Base-by-base conservation (phyloP, 2,113 vertebrate genomes). In the Phoxinus phoxinus region DNA sequence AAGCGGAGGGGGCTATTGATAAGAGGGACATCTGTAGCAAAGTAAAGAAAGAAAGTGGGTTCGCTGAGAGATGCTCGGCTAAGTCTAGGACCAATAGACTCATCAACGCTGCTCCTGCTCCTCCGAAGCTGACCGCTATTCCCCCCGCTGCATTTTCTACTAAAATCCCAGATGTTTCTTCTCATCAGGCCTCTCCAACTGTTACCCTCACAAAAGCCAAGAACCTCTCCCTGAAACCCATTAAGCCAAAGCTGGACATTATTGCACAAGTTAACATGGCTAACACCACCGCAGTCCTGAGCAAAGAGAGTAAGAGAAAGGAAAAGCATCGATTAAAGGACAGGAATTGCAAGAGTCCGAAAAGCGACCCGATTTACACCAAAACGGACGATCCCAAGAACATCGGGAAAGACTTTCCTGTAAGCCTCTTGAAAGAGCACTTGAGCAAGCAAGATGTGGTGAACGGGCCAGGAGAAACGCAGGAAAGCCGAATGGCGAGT, bases 401-500 rank as follows among this genome's bases (percentile, higher is more conserved):
- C 30, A 89, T 93, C 8, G 92, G 93, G 23, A 99, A 98, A 78
- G 98, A 99, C 58, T 92, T 98, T 84, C 73, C 96, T 0, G 97
- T 96, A 77, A 98, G 98, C 92, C 97, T 98, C 90, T 93, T 99
- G 92, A 99, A 99, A 94, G 98, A 99, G 88, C 97, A 99, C 89
- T 94, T 99, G 85, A 97, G 93, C 88, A 99, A 99, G 90, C 97
- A 94, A 86, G 98, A 99, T 76, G 94, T 96, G 82, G 86, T 95
- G 30, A 99, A 97, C 9, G 96, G 97, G 46, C 87, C 97, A 65
- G 94, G 93, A 0, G 98, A 98, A 88, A 96, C 96, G 81, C 97
- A 97, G 90, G 98, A 99, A 92, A 99, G 98, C 89, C 94, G 98
- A 59, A 99, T 99, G 97, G 98, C 98, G 9, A 99, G 98, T 63